Conservation (phyloP, 2,888 invertebrate genomes). For the Napeogenes sylphis region DNA sequence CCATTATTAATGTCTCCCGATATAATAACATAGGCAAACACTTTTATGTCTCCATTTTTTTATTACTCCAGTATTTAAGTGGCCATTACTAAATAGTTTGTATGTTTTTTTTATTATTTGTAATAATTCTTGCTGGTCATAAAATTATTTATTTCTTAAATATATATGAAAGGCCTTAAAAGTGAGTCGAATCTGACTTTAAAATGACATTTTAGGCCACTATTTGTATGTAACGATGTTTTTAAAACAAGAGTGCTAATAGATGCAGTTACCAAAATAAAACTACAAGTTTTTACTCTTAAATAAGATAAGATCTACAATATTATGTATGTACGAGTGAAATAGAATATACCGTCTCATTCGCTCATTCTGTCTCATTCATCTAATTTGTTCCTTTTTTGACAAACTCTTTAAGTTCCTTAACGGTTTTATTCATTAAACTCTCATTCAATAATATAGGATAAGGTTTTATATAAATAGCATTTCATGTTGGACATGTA, state of each 20-base stretch:
- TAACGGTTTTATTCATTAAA: neutral
- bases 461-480: neutral
- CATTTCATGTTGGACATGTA: neutral
- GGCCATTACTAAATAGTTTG: slow-evolving; percentile 1
- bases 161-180: slow-evolving; percentile 1
- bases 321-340: neutral
- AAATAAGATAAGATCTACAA: neutral
- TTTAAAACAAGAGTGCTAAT: neutral
- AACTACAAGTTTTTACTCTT: neutral
- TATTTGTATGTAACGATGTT: neutral
- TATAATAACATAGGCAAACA: neutral
- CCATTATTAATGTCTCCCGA: slow-evolving; percentile 2
- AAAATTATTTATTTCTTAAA: neutral
- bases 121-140: neutral
- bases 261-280: neutral
- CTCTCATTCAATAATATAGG: neutral
- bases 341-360: neutral
- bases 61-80: slow-evolving; percentile 8
- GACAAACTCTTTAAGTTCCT: neutral
- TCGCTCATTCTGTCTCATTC: too few species aligned
- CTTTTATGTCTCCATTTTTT: neutral
- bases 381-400: neutral
- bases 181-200: neutral
- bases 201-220: neutral
- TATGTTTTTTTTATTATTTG: slow-evolving; percentile 7